Conservation (phyloP, 35 echinoderm and acorn worm species). For the Amphiura filiformis region DNA sequence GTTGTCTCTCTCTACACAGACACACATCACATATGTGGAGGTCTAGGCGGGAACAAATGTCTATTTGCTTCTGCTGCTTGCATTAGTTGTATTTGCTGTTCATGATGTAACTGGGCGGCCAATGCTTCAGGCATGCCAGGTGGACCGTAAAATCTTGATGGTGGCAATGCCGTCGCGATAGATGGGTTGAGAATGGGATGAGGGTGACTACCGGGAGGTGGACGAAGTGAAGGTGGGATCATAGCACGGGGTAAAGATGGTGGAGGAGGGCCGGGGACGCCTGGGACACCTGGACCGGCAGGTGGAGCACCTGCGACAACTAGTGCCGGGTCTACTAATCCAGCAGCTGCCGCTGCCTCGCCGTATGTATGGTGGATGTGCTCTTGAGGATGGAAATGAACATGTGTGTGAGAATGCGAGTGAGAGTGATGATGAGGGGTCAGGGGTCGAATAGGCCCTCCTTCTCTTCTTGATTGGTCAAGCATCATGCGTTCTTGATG, state of each 20-base stretch:
- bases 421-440: slow-evolving; percentile 95
- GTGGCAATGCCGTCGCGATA: not conserved
- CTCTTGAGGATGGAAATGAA: slow-evolving; percentile 96
- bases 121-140: not conserved
- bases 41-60: not conserved
- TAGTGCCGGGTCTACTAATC: not conserved
- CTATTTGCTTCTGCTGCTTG: not conserved
- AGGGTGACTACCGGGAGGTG: not conserved
- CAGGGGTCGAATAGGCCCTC: slow-evolving; percentile 4
- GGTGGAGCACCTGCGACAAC: not conserved
- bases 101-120: not conserved
- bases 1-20: too few relatives aligned
- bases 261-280: not conserved
- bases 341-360: slow-evolving; percentile 6
- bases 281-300: not conserved
- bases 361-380: slow-evolving; percentile 90
- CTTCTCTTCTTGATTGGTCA: not conserved
- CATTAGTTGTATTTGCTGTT: not conserved
- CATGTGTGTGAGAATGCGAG: slow-evolving; percentile 94
- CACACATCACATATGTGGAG: not conserved
- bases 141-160: not conserved
- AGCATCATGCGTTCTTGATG: slow-evolving; percentile 77
- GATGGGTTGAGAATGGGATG: not conserved
- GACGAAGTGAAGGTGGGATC: slow-evolving; percentile 32
- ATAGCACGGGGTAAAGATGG: slow-evolving; percentile 27